Evolutionary conservation across 1,140 invertebrate genomes (phyloP), one percentile per base, ranked within the genome.

Genomic region (Mycetomoellerius zeteki): DNA sequence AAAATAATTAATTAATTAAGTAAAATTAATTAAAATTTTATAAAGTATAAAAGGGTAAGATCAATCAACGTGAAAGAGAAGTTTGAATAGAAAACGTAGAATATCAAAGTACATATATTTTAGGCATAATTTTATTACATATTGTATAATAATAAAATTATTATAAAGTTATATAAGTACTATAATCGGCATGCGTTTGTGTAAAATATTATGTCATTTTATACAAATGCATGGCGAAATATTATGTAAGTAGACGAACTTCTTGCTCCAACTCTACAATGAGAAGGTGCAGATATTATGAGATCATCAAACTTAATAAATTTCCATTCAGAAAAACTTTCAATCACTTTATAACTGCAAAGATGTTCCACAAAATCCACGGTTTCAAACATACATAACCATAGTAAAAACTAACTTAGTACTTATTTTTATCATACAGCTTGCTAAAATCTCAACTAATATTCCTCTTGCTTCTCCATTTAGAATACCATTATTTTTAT

Each of bases 401-500:
- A 30, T 30, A 30, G 30, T 30, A 33, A 33, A 33, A 47, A 52
- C 30, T 43, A 19, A 43, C 37, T 71, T 71, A 24, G 37, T 16
- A 27, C 47, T 47, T 24, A 71, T 43, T 71, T 71, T 43, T 71
- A 71, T 71, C 67, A 71, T 71, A 50, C 43, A 50, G 8, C 37
- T 71, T 71, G 67, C 67, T 50, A 71, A 50, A 50, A 50, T 71
- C 2, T 71, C 65, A 14, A 71, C 21, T 71, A 50, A 50, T 71
- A 71, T 71, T 71, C 1, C 67, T 69, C 65, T 71, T 71, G 67
- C 37, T 14, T 50, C 67, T 47, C 43, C 37, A 71, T 27, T 71
- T 71, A 71, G 27, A 71, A 71, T 71, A 8, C 14, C 67, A 71
- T 71, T 71, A 43, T 50, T 71, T 71, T 71, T 50, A 71, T 24